Evolutionary conservation across 37 sponge, comb jelly and placozoan genomes (phyloP).

Genomic region (Halisarca cf. caerulea): DNA sequence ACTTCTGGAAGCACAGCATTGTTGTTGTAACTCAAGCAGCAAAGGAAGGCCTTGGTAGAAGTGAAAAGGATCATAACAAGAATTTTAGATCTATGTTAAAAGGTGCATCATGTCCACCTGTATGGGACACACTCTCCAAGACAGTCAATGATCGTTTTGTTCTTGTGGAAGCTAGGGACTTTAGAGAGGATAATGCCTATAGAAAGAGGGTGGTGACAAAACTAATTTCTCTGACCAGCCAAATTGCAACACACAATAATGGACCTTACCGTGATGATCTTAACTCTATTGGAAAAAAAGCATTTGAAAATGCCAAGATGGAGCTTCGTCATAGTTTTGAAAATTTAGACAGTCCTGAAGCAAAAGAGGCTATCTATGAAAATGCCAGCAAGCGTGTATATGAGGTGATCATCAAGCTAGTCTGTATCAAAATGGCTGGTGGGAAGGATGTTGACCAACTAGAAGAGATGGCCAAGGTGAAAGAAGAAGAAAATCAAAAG

Average conservation of each 20-base stretch:
- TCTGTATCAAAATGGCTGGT: neutral
- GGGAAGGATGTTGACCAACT: neutral
- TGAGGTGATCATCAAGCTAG: neutral
- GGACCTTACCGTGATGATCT: neutral
- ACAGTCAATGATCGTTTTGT: neutral
- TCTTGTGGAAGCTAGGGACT: neutral
- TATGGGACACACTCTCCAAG: neutral
- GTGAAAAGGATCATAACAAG: neutral
- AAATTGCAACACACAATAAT: too few species aligned
- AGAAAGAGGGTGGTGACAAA: neutral
- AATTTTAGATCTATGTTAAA: neutral
- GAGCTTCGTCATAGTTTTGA: neutral
- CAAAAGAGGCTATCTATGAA: neutral
- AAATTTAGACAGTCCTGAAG: neutral
- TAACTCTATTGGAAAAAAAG: neutral
- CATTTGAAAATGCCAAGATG: neutral
- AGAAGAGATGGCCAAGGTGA: neutral
- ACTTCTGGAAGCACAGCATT: slow-evolving; percentile 7
- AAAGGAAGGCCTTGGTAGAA: neutral
- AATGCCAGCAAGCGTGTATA: neutral
- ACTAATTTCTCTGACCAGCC: neutral
- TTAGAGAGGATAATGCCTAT: neutral
- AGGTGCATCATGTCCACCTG: neutral
- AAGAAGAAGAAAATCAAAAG: neutral
- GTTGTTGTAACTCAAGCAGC: neutral